Conservation (phyloP, 2,113 vertebrate genomes). For the Delphinapterus leucas region DNA sequence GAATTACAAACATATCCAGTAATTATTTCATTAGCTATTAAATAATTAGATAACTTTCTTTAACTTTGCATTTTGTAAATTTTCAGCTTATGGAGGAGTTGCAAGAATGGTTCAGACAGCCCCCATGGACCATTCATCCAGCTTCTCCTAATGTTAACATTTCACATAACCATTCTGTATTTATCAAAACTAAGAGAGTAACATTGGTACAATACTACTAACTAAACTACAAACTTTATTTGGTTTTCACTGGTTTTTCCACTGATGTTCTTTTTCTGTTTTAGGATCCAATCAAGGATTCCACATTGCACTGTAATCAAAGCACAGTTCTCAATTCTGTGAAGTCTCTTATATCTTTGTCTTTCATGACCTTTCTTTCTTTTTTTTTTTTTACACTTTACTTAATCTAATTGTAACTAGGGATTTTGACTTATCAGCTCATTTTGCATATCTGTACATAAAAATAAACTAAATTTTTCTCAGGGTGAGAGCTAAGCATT, state of each 20-base stretch:
- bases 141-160: not conserved
- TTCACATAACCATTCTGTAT: not conserved
- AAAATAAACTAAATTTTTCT: not conserved
- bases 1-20: not conserved
- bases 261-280: not conserved
- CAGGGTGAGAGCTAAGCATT: not conserved
- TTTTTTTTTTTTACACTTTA: not conserved
- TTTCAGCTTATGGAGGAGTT: not conserved
- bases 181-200: not conserved
- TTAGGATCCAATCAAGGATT: not conserved
- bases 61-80: not conserved
- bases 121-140: not conserved
- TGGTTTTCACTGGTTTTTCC: not conserved
- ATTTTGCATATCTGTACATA: not conserved
- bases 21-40: not conserved
- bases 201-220: not conserved
- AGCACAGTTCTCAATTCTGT: not conserved
- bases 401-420: not conserved
- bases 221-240: not conserved
- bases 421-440: not conserved
- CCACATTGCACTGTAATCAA: not conserved
- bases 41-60: not conserved
- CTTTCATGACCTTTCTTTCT: not conserved
- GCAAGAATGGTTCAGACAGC: not conserved
- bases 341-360: not conserved